Percentiles rank a stretch among this genome's conserved stretches.
These are phyloP conservation scores for Petrocephalus microphthalmus DNA, from an alignment of 2,113 vertebrate species.

Conservation along the genomic window DNA sequence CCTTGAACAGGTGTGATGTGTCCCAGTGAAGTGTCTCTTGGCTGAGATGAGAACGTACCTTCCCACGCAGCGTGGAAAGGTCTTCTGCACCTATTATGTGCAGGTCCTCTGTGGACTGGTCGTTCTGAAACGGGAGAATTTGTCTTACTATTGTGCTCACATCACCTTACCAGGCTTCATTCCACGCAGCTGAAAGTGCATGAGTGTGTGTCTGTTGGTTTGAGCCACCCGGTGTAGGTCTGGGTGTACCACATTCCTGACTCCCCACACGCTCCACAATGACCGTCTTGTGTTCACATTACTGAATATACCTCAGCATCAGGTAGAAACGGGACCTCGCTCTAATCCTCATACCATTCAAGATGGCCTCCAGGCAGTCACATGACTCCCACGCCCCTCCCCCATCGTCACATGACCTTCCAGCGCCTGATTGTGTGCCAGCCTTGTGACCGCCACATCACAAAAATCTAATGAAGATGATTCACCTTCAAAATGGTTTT, in stretches of 20 bases:
- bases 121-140: conserved; percentile 49
- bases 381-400: neutral
- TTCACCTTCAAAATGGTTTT: neutral
- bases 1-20: neutral
- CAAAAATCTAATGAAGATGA: neutral
- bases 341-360: neutral
- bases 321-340: neutral
- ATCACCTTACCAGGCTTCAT: neutral
- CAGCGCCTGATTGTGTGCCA: neutral
- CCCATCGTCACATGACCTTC: neutral
- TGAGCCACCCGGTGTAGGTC: neutral
- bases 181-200: neutral
- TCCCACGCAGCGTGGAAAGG: conserved; percentile 64
- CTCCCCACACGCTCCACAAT: neutral
- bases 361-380: neutral
- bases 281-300: neutral
- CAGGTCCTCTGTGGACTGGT: conserved; percentile 62
- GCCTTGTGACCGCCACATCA: neutral
- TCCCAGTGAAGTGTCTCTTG: neutral
- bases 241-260: neutral
- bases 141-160: neutral
- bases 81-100: conserved; percentile 67
- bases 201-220: neutral
- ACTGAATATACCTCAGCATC: neutral
- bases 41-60: conserved; percentile 49